Evolutionary conservation across 2,797 vertebrate genomes (phyloP).

Genomic region (Martes flavigula): DNA sequence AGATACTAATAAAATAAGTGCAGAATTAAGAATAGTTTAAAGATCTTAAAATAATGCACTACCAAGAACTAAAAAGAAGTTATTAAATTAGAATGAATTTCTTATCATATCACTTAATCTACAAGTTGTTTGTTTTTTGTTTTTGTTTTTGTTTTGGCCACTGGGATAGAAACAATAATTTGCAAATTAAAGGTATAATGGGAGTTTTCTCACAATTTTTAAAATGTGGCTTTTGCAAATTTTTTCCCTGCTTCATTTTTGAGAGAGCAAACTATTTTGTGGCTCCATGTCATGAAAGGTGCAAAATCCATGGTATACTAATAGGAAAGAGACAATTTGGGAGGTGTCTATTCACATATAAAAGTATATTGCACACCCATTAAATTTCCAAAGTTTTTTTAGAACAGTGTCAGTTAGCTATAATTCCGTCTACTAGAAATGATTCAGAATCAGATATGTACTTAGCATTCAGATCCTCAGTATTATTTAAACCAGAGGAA

Average conservation of each 20-base stretch:
- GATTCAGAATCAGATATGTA: slow-evolving; percentile 61
- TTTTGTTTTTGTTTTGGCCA: not conserved
- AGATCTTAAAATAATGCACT: not conserved
- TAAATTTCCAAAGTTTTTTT: slow-evolving; percentile 45
- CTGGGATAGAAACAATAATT: not conserved
- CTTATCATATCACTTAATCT: not conserved
- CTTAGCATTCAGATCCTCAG: slow-evolving; percentile 51
- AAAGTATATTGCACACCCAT: not conserved
- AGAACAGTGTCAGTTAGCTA: not conserved
- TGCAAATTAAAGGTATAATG: slow-evolving; percentile 27
- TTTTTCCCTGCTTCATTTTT: slow-evolving; percentile 2
- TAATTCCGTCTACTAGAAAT: slow-evolving; percentile 53
- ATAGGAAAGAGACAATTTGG: not conserved
- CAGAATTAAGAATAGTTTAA: slow-evolving; percentile 5
- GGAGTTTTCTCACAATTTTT: not conserved
- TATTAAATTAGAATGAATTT: not conserved
- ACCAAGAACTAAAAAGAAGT: not conserved
- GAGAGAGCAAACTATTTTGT: not conserved
- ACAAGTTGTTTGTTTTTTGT: not conserved
- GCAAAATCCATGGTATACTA: not conserved
- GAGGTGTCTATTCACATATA: not conserved
- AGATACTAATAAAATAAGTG: not conserved
- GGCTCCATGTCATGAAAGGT: slow-evolving; percentile 9
- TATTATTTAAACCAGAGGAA: slow-evolving; percentile 50
- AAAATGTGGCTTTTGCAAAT: not conserved